Base-by-base conservation (phyloP, 1,140 invertebrate genomes). In the Bradysia coprophila region DNA sequence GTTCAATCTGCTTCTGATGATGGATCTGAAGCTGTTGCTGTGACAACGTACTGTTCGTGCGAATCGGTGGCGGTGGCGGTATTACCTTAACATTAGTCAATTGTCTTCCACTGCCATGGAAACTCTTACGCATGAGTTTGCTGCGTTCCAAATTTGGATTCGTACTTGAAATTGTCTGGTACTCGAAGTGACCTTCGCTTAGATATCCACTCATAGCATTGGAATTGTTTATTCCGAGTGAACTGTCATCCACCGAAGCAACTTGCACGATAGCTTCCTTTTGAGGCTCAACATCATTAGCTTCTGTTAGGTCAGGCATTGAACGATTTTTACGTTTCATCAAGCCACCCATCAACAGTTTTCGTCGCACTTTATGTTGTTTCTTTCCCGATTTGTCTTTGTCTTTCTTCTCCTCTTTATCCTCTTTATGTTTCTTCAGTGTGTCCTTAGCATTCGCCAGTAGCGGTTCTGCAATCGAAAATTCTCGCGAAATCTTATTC, bases 301-400 rank as follows among this genome's bases (percentile, higher is more conserved):
- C 71, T 55, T 88, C 84, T 2, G 86, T 75, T 15, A 92, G 63
- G 67, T 92, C 88, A 1, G 88, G 88, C 81, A 92, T 85, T 43
- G 84, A 89, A 45, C 85, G 66, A 57, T 92, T 92, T 60, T 91
- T 92, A 22, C 86, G 66, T 47, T 78, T 72, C 23, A 91, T 89
- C 40, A 91, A 64, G 2, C 85, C 86, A 20, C 87, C 86, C 85
- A 91, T 89, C 1, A 92, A 52, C 1, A 91, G 52, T 60, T 90
- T 91, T 54, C 86, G 68, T 21, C 86, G 63, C 33, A 92, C 87
- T 63, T 88, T 89, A 54, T 91, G 87, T 55, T 91, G 87, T 49
- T 91, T 92, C 53, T 90, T 90, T 13, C 75, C 76, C 32, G 76
- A 68, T 51, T 84, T 83, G 45, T 84, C 79, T 49, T 69, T 68